Base-by-base conservation (phyloP, 64 coral and sea anemone genomes). In the Astreopora myriophthalma region DNA sequence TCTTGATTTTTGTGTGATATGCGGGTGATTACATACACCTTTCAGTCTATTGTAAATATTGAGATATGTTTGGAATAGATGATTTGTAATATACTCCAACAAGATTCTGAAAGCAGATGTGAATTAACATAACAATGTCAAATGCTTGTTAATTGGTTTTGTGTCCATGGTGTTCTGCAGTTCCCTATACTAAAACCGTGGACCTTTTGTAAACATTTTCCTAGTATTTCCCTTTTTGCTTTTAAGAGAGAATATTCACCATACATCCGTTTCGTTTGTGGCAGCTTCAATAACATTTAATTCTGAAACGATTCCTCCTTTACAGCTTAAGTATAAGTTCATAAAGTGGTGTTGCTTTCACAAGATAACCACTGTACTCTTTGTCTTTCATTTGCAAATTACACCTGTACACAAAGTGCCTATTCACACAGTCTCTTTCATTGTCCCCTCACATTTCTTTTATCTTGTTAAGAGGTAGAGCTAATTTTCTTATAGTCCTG, bases 51-150 rank as follows among this genome's bases (percentile, higher is more conserved):
- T 85, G 90, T 92, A 61, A 92, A 86, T 73, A 92, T 85, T 85
- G 80, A 85, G 52, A 65, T 12, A 52, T 85, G 90, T 92, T 92
- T 85, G 80, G 62, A 92, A 92, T 75, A 85, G 80, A 48, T 92
- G 80, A 76, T 92, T 75, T 92, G 90, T 92, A 92, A 92, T 85
- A 92, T 76, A 92, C 90, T 92, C 72, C 90, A 55, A 75, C 71
- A 48, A 85, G 55, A 60, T 58, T 70, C 32, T 42, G 49, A 39
- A 85, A 61, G 69, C 90, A 92, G 90, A 81, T 92, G 90, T 74
- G 8, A 40, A 92, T 92, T 92, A 85, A 73, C 90, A 92, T 92
- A 86, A 85, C 57, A 82, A 82, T 82, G 31, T 33, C 32, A 82
- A 33, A 82, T 82, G 79, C 79, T 82, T 82, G 79, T n/a, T 82